A percentile compares a stretch with the other conserved stretches of the same genome.
Evolutionary conservation across 2,113 vertebrate genomes (phyloP).

Genomic region (Corythornis vintsioides): DNA sequence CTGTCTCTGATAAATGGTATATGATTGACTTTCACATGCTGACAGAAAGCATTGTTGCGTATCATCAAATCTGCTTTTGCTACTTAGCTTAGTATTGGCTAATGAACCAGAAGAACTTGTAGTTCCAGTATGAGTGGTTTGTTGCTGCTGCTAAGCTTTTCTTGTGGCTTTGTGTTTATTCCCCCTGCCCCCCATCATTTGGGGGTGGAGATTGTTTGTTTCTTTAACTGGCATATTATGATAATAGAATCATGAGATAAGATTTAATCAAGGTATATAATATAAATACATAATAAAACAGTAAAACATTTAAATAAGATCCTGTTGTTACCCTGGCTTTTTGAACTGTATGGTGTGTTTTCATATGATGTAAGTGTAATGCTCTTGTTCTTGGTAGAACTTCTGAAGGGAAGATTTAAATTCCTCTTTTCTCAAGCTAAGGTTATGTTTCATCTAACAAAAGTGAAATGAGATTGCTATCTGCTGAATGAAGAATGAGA

Average conservation of each 20-base stretch:
- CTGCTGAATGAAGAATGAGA: conserved; percentile 8
- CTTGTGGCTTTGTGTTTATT: conserved; percentile 40
- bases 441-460: conserved; percentile 9
- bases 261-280: conserved; percentile 56
- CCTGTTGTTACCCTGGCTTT: conserved; percentile 2
- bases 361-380: background rate
- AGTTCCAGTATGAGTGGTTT: conserved; percentile 36
- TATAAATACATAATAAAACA: conserved; percentile 52
- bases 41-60: background rate
- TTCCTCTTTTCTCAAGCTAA: conserved; percentile 24
- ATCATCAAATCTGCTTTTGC: conserved; percentile 28
- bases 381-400: conserved; percentile 32
- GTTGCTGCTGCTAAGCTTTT: conserved; percentile 41
- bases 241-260: conserved; percentile 58
- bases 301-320: conserved; percentile 37
- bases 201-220: conserved; percentile 53
- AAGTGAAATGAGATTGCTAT: conserved; percentile 53
- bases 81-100: background rate
- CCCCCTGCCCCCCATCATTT: background rate
- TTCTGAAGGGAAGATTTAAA: conserved; percentile 29
- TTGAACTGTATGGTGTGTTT: conserved; percentile 30
- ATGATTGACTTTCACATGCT: conserved; percentile 30
- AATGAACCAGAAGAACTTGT: conserved; percentile 52
- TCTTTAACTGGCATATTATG: conserved; percentile 57
- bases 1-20: background rate